Conservation (phyloP, 2,797 vertebrate species). For the Cygnus olor region DNA sequence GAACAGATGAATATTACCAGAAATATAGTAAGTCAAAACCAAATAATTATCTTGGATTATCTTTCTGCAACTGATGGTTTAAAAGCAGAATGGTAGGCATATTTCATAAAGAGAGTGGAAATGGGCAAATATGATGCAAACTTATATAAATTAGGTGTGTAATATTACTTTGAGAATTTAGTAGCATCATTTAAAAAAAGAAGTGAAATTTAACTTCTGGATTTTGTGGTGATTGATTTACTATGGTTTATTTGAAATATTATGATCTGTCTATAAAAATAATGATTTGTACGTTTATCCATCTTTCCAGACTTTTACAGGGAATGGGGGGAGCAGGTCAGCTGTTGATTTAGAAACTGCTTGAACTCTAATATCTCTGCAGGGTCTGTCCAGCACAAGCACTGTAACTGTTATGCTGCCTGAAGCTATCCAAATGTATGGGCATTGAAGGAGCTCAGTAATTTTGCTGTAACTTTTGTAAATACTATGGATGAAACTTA, state of each 20-base stretch:
- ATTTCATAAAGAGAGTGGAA: not conserved
- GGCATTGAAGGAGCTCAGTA: not conserved
- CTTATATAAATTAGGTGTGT: not conserved
- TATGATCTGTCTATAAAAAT: not conserved
- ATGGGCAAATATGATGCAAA: not conserved
- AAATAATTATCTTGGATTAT: not conserved
- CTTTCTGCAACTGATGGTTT: not conserved
- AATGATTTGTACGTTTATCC: not conserved
- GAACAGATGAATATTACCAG: not conserved
- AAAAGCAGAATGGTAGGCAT: not conserved
- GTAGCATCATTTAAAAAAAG: not conserved
- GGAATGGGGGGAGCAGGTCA: not conserved
- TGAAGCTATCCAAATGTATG: not conserved
- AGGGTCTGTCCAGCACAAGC: not conserved
- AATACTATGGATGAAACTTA: not conserved
- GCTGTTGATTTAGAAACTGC: not conserved
- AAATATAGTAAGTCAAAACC: not conserved
- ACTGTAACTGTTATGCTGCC: not conserved
- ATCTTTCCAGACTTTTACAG: not conserved
- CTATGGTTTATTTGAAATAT: not conserved
- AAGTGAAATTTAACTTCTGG: not conserved
- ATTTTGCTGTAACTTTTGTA: conserved; percentile 38
- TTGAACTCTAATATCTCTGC: not conserved
- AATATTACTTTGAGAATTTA: not conserved
- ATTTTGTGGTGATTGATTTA: not conserved